Evolutionary conservation across 2,113 vertebrate genomes (phyloP).

Genomic region (Heterochromis multidens): DNA sequence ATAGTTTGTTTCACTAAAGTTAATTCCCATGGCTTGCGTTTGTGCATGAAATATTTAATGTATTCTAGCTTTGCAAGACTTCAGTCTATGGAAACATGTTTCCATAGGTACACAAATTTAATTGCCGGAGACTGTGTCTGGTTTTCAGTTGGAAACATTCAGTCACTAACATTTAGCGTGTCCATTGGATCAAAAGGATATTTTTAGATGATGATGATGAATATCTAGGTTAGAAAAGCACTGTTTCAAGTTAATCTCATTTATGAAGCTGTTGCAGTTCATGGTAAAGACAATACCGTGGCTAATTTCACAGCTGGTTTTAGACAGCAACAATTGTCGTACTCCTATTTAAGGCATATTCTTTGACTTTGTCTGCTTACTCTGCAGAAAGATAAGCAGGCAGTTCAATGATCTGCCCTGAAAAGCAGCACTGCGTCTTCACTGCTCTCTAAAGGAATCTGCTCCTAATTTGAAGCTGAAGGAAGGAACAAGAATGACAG

Average conservation of each 20-base stretch:
- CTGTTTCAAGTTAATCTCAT: not conserved
- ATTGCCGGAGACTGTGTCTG: not conserved
- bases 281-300: not conserved
- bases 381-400: constrained; percentile 30
- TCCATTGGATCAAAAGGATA: not conserved
- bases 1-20: too few relatives aligned
- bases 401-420: not conserved
- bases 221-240: not conserved
- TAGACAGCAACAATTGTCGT: constrained; percentile 2
- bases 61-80: not conserved
- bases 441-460: constrained; percentile 9
- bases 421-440: not conserved
- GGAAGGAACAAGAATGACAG: not conserved
- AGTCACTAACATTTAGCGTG: not conserved
- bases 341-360: constrained; percentile 14
- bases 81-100: not conserved
- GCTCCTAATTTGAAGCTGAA: constrained; percentile 37
- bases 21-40: too few relatives aligned
- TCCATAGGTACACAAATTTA: not conserved
- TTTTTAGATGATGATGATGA: not conserved
- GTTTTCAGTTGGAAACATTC: not conserved
- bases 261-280: not conserved
- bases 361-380: constrained; percentile 22
- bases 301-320: not conserved
- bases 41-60: not conserved